Percentiles rank a stretch among this genome's conserved stretches.
Conservation (phyloP, 1,140 invertebrate species). For the Hyphantria cunea region DNA sequence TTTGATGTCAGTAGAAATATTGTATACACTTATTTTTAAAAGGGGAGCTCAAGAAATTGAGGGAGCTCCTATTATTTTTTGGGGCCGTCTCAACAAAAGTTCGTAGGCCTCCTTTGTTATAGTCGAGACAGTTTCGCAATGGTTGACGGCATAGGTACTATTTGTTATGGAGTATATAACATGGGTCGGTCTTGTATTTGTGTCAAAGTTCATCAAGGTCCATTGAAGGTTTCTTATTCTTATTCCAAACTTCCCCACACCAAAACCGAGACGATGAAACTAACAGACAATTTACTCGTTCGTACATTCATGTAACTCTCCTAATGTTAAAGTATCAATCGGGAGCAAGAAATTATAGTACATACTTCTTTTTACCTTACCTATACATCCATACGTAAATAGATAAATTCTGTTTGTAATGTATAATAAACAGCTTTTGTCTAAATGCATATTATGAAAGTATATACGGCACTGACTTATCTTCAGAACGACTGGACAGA, state of each 20-base stretch:
- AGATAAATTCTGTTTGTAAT: too few species aligned
- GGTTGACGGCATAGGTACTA: slow-evolving; percentile 33
- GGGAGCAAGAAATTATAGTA: too few species aligned
- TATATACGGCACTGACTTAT: too few species aligned
- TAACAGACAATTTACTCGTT: too few species aligned
- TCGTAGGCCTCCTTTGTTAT: slow-evolving; percentile 44
- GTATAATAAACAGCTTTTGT: too few species aligned
- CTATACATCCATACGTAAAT: too few species aligned
- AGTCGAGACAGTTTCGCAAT: slow-evolving; percentile 53
- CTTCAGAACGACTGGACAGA: too few species aligned
- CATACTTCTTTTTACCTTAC: too few species aligned
- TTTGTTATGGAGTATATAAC: slow-evolving; percentile 55
- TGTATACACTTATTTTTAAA: slow-evolving; percentile 50
- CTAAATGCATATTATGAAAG: too few species aligned
- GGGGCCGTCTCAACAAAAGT: slow-evolving; percentile 40
- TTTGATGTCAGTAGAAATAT: slow-evolving; percentile 58
- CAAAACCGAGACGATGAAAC: slow-evolving; percentile 5
- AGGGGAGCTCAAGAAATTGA: slow-evolving; percentile 55
- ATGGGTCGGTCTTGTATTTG: slow-evolving; percentile 47
- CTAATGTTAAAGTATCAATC: too few species aligned
- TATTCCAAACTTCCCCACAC: background rate
- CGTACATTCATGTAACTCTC: too few species aligned
- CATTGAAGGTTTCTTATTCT: too few species aligned
- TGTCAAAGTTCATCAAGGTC: slow-evolving; percentile 64
- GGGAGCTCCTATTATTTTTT: slow-evolving; percentile 50